Evolutionary conservation across 2,797 vertebrate species (phyloP).

Genomic region (Coccyzus lansbergi): DNA sequence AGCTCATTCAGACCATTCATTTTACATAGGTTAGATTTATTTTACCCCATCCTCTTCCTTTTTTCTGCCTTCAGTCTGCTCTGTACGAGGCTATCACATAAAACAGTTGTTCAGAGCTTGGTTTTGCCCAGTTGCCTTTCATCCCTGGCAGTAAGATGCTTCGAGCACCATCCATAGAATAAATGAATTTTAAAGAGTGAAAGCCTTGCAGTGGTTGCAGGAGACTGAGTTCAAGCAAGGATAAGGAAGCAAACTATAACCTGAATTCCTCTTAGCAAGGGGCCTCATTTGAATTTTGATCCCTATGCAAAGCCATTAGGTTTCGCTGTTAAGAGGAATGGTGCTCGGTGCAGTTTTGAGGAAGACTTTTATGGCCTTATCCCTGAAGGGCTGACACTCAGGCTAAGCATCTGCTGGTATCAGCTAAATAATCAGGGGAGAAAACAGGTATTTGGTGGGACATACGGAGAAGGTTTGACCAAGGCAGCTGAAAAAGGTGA

Average conservation of each 20-base stretch:
- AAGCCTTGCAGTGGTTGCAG: background rate
- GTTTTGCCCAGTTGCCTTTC: background rate
- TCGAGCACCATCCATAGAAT: background rate
- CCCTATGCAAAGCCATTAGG: background rate
- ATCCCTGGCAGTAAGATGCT: background rate
- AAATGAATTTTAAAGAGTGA: background rate
- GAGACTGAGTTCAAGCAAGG: background rate
- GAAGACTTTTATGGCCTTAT: background rate
- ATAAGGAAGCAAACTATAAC: background rate
- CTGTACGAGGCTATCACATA: background rate
- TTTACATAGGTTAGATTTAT: background rate
- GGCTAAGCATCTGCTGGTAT: background rate
- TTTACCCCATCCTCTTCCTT: background rate
- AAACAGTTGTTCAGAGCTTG: background rate
- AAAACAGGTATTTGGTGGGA: background rate
- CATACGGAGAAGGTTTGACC: background rate
- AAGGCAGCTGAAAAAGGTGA: background rate
- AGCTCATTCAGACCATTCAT: background rate
- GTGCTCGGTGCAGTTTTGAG: constrained; percentile 4
- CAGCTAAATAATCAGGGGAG: background rate
- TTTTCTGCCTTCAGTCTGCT: background rate
- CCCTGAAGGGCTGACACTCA: background rate
- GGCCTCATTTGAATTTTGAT: background rate
- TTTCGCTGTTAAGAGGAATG: constrained; percentile 9
- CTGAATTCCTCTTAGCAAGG: background rate